Conservation (phyloP, 1,140 invertebrate species). For the Lysiphlebus fabarum region DNA sequence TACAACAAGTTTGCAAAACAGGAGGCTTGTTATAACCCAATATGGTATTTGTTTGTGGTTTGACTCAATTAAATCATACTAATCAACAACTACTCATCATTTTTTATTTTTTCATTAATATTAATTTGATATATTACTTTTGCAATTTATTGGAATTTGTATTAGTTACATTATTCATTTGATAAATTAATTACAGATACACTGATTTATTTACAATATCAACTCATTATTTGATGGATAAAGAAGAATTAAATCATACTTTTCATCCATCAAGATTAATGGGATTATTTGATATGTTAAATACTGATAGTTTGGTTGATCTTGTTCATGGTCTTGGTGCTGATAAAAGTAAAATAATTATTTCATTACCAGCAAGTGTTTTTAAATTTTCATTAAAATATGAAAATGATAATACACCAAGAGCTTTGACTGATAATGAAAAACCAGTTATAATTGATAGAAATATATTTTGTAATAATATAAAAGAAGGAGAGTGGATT, state of each 20-base stretch:
- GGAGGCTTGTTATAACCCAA: background rate
- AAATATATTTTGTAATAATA: conserved; percentile 60
- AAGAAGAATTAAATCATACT: conserved; percentile 60
- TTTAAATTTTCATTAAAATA: conserved; percentile 66
- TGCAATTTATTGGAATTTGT: no score
- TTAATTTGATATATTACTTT: no score
- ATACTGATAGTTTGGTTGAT: conserved; percentile 75
- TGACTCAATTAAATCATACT: no score
- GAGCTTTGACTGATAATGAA: conserved; percentile 60
- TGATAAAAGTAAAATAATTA: conserved; percentile 65
- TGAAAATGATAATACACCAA: conserved; percentile 64
- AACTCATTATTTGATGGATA: conserved; percentile 65
- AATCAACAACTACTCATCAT: no score
- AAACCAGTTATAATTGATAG: conserved; percentile 60
- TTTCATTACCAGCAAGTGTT: conserved; percentile 67
- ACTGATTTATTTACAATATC: conserved; percentile 67
- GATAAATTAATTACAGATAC: conserved; percentile 41
- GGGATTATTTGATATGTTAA: conserved; percentile 74
- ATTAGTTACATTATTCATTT: no score
- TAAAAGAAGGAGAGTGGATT: conserved; percentile 66
- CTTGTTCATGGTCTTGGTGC: conserved; percentile 69
- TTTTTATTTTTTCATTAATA: no score
- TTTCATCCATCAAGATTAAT: conserved; percentile 75
- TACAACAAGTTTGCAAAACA: background rate
- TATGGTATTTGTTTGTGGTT: no score